Base-by-base conservation (phyloP, 2,113 vertebrate species). In the Vulpes vulpes region DNA sequence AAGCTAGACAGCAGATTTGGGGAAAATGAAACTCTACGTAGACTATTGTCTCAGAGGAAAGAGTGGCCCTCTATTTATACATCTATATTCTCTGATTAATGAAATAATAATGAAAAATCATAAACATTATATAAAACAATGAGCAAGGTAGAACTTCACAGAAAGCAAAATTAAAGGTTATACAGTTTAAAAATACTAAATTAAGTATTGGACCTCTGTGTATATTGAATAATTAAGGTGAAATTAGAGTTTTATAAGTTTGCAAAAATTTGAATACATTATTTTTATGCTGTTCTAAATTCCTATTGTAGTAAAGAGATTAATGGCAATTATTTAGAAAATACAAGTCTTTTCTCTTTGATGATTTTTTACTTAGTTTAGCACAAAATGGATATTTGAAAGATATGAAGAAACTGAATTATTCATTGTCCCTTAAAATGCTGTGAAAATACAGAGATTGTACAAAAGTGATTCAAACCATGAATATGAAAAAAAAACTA, bases 331-430 rank as follows among this genome's bases (percentile, higher is more conserved):
- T 94, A 92, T 85, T 96, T 92, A 62, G 30, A 95, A 91, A 85
- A 93, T 87, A 65, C 43, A 55, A 90, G 8, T 5, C 43, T 96
- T 80, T 87, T 73, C 51, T 89, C 35, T 51, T 19, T 51, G 11
- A 84, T 93, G 38, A 81, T 90, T 94, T 96, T 94, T 88, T 17
- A 71, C 51, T 76, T 69, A 74, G 38, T 32, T 95, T 88, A 94
- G 69, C 27, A 91, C 25, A 80, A 94, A 94, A 64, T 76, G 49
- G 15, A 69, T 91, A 19, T 51, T 84, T 96, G 90, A 80, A 91
- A 91, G 73, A 80, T 20, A 53, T 19, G 67, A 71, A 51, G 57
- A 96, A 96, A 78, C 30, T 69, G 79, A 95, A 65, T 85, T 93
- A 65, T 65, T 93, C 74, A 91, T 64, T 87, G 32, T 93, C 35